Evolutionary conservation across 1,140 invertebrate genomes (phyloP), one percentile per base, ranked within the genome.

Genomic region (Drosophila biarmipes): DNA sequence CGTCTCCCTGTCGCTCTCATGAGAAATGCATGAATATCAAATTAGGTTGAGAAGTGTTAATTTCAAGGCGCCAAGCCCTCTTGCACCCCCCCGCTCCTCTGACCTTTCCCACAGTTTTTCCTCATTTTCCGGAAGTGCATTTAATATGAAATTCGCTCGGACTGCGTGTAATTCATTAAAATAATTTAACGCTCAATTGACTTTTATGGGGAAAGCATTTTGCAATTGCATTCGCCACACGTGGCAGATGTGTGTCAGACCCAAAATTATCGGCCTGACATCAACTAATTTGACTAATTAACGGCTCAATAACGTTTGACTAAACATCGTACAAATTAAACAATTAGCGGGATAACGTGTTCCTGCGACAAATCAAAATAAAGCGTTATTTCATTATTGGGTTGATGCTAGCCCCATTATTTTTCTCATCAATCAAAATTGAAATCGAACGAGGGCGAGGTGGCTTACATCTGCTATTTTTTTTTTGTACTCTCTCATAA

Each of bases 11-110:
- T 56, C 40, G 51, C 45, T 69, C 80, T 84, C 81, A 67, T 55
- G 81, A 86, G 77, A 69, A 86, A 55, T 85, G 81, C 77, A 85
- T 86, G 73, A 85, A 86, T 85, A 74, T 80, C 68, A 86, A 85
- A 85, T 86, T 85, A 69, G 81, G 67, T 78, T 73, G 68, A 62
- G 63, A 86, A 85, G 81, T 85, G 81, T 86, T 85, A 85, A 85
- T 86, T 85, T 85, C 77, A 86, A 74, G 81, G 73, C 81, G 27
- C 63, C 31, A 31, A 34, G 29, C 34, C 27, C 10, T 15, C 29
- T 31, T 34, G 14, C 8, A 8, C 35, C 4, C 10, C 10, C 10
- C 14, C 10, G 7, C 6, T 21, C 0, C 4, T 21, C 24, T 17
- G 17, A 17, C 31, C 24, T 42, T n/a, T 21, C 6, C 11, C 43